phyloP scores from a whole-genome alignment of 2,797 vertebrate species.

The Eremophila alpestris region DNA sequence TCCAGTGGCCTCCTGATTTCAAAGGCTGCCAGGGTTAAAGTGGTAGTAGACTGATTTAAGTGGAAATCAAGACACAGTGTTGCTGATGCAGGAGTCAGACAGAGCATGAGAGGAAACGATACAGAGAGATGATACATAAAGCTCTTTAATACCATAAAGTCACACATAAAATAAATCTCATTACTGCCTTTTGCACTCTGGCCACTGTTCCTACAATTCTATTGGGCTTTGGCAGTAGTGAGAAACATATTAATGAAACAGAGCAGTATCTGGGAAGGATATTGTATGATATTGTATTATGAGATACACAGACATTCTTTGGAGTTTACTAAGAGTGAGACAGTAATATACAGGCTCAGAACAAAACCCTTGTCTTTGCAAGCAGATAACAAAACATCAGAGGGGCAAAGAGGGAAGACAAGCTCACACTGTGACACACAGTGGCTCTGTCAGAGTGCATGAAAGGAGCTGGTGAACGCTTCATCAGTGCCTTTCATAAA shows the following conservation, averaged over 20 bases:
- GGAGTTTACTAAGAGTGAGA: constrained; percentile 1
- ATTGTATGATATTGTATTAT: constrained; percentile 12
- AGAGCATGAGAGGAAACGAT: background rate
- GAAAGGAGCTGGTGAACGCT: background rate
- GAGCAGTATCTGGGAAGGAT: constrained; percentile 7
- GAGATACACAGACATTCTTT: constrained; percentile 20
- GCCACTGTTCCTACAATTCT: background rate
- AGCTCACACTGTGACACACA: background rate
- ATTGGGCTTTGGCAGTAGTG: background rate
- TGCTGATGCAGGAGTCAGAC: background rate
- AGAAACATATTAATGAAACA: constrained; percentile 42
- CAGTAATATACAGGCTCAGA: background rate
- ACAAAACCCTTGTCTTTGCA: constrained; percentile 7
- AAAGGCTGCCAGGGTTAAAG: constrained; percentile 33
- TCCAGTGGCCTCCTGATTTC: constrained; percentile 40
- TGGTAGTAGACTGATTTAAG: constrained; percentile 24
- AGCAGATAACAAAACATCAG: constrained; percentile 3
- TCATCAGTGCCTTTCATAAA: background rate
- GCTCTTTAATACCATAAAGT: background rate
- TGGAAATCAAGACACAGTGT: constrained; percentile 22
- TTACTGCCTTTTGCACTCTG: constrained; percentile 20
- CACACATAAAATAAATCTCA: background rate
- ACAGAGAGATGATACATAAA: background rate
- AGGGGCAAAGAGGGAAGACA: constrained; percentile 15
- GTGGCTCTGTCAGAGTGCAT: background rate